Evolutionary conservation across 2,797 vertebrate genomes (phyloP), one percentile per base, ranked within the genome.

Genomic region (Sebastes minor): DNA sequence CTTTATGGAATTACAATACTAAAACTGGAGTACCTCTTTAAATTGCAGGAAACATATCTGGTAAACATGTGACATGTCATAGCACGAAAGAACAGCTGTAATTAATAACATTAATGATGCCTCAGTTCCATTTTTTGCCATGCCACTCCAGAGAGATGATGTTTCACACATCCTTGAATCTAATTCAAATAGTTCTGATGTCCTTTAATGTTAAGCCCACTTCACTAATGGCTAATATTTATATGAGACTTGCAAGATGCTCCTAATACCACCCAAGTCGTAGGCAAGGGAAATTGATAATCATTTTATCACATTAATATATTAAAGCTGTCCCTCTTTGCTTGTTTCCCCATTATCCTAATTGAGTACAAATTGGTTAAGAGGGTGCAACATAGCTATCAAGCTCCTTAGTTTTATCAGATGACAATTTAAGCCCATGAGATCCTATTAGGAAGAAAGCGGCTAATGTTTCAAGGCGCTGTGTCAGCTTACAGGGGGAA

Each of bases 291-390:
- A 94, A 91, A 92, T 93, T 94, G 85, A 90, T 97, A 96, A 97
- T 97, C 92, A 94, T 96, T 96, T 97, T 96, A 97, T 97, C 96
- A 97, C 95, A 95, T 97, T 97, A 97, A 96, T 97, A 97, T 97
- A 96, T 97, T 97, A 97, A 97, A 94, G 94, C 97, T 97, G 95
- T 92, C 95, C 96, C 95, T 96, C 96, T 97, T 96, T 95, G 94
- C 95, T 96, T 94, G 95, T 97, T 97, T 97, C 95, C 95, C 96
- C 96, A 96, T 98, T 98, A 98, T 95, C 95, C 96, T 98, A 97
- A 98, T 97, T 98, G 97, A 96, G 95, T 94, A 91, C 93, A 96
- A 96, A 97, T 96, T 97, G 96, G 96, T 97, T 98, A 97, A 97
- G 96, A 97, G 95, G 97, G 96, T 91, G 93, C 96, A 94, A 94